Evolutionary conservation across 2,797 vertebrate genomes (phyloP).

Genomic region (Crenichthys baileyi): DNA sequence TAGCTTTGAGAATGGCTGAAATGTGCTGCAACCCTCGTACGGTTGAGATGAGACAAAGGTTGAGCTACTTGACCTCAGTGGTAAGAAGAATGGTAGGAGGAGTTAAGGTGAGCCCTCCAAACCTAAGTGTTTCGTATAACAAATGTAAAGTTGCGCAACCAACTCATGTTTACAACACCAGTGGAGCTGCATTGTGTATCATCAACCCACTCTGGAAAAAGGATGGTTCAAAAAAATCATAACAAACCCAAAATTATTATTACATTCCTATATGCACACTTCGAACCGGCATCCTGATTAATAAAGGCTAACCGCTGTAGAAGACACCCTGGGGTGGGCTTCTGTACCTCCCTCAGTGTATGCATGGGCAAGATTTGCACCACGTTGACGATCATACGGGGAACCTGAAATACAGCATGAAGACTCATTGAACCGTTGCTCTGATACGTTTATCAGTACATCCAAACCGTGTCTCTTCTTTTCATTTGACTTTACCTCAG

Average conservation of each 20-base stretch:
- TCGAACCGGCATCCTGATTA: neutral
- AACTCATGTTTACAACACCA: neutral
- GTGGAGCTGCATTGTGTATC: neutral
- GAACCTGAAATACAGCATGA: conserved; percentile 72
- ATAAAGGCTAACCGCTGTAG: conserved; percentile 73
- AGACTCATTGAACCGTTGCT: neutral
- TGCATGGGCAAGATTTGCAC: conserved; percentile 82
- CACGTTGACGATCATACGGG: conserved; percentile 84
- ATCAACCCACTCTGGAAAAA: neutral
- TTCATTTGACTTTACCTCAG: conserved; percentile 72
- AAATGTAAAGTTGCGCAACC: too few relatives aligned
- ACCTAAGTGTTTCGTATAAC: neutral
- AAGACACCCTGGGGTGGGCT: conserved; percentile 79
- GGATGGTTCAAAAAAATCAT: neutral
- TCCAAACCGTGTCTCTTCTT: neutral
- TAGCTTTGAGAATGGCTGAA: neutral
- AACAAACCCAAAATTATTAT: neutral
- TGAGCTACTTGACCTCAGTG: neutral
- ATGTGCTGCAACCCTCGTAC: neutral
- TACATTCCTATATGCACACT: too few relatives aligned
- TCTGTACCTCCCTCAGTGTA: conserved; percentile 80
- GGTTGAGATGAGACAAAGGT: neutral
- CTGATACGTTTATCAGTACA: neutral
- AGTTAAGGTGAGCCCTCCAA: neutral
- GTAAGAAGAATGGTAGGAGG: neutral